Conservation (phyloP, 2,888 invertebrate species). For the Zelleria hepariella region DNA sequence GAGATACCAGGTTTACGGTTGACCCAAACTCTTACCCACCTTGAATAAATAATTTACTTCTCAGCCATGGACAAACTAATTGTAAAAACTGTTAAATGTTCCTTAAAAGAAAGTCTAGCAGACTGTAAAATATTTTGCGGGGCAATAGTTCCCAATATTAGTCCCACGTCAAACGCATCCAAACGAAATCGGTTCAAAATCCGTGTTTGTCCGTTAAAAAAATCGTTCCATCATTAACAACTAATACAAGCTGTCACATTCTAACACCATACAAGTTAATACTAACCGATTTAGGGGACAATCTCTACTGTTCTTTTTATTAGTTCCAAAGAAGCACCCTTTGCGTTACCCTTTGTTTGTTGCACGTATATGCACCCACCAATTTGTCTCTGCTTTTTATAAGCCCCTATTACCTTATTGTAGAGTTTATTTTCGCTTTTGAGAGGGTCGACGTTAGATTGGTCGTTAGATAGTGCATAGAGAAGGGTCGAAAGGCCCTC, state of each 20-base stretch:
- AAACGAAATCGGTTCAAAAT: neutral
- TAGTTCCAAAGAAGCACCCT: slow-evolving; percentile 1
- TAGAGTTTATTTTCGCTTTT: neutral
- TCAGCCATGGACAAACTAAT: no score
- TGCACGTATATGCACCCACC: slow-evolving; percentile 34
- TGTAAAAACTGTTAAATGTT: no score
- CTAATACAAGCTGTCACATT: slow-evolving; percentile 29
- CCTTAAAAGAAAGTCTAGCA: no score
- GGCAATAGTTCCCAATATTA: no score
- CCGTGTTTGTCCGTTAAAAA: neutral
- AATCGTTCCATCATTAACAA: slow-evolving; percentile 1
- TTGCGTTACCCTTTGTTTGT: slow-evolving; percentile 40
- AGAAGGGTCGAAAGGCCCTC: slow-evolving; percentile 35
- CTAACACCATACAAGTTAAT: slow-evolving; percentile 6
- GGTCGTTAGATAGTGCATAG: slow-evolving; percentile 4
- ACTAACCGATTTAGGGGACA: slow-evolving; percentile 6
- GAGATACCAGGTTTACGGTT: no score
- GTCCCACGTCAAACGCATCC: no score
- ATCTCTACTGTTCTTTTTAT: slow-evolving; percentile 6
- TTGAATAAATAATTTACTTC: no score
- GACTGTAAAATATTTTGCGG: no score
- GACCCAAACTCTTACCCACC: no score
- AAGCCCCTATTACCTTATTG: neutral
- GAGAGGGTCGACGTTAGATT: neutral
- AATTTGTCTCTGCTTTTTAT: neutral